These are phyloP conservation scores for Drosophila prosaltans DNA, from an alignment of 1,140 invertebrate species.

Conservation along the genomic window DNA sequence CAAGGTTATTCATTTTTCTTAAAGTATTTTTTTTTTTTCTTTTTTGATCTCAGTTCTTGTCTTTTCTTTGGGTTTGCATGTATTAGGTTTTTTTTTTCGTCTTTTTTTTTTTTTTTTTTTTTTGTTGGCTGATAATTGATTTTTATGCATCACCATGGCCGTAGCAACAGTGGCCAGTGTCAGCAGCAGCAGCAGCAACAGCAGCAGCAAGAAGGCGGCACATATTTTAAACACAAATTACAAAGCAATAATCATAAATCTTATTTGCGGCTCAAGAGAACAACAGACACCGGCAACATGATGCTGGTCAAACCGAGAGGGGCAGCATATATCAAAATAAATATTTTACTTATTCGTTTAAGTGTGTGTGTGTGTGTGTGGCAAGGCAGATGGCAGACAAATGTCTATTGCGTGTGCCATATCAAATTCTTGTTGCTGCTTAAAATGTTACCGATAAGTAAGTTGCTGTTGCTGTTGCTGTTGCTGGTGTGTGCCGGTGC, in stretches of 20 bases:
- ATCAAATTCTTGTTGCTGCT: conserved; percentile 56
- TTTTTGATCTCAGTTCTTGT: conserved; percentile 20
- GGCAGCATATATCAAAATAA: conserved; percentile 69
- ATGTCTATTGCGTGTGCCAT: conserved; percentile 76
- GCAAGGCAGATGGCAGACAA: conserved; percentile 60
- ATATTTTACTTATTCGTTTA: conserved; percentile 9
- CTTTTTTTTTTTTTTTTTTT: not conserved
- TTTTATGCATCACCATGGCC: conserved; percentile 64
- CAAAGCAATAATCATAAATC: conserved; percentile 82
- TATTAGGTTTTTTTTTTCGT: not conserved
- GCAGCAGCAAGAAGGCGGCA: conserved; percentile 57
- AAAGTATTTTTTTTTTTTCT: not conserved
- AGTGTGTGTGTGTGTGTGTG: conserved; percentile 35
- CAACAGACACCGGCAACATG: conserved; percentile 57
- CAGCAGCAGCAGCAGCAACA: conserved; percentile 33
- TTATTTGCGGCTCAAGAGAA: conserved; percentile 71
- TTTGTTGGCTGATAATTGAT: conserved; percentile 67
- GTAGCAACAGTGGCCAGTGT: conserved; percentile 31
- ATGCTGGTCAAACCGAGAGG: conserved; percentile 34
- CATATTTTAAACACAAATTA: conserved; percentile 82
- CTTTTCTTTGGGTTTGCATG: conserved; percentile 22
- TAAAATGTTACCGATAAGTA: conserved; percentile 14
- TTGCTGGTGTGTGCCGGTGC: conserved; percentile 34
- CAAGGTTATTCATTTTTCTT: conserved; percentile 15
- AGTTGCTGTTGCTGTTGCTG: conserved; percentile 20